Conservation (phyloP, 1,140 invertebrate species). For the Rhizoglyphus robini region DNA sequence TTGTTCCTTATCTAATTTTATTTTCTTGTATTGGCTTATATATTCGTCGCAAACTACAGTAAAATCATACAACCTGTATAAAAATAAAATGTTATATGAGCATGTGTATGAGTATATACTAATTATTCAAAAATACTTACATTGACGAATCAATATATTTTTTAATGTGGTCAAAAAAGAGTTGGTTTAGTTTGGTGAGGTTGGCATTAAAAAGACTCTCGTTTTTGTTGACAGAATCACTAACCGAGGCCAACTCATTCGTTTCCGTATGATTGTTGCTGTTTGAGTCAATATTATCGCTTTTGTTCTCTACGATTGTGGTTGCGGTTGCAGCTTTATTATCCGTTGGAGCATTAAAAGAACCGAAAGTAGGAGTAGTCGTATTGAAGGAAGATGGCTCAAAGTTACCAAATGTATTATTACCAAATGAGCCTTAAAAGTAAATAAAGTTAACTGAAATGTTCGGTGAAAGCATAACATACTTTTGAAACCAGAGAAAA, state of each 20-base stretch:
- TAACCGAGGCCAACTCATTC: too few species aligned
- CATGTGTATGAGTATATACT: too few species aligned
- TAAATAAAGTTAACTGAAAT: background rate
- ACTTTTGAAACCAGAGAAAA: constrained; percentile 7
- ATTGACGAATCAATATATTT: constrained; percentile 9
- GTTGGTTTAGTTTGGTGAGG: background rate
- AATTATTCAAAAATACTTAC: constrained; percentile 1
- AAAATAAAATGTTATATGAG: background rate
- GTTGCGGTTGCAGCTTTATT: background rate
- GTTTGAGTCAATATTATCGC: background rate
- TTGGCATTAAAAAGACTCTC: background rate
- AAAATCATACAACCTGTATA: background rate
- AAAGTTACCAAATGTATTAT: background rate
- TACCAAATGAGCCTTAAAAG: background rate
- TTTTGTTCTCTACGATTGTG: background rate
- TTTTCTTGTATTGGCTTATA: background rate
- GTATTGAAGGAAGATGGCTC: background rate
- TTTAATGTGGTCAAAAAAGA: constrained; percentile 6
- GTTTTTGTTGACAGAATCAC: background rate
- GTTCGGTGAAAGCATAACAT: background rate
- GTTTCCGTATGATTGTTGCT: too few species aligned
- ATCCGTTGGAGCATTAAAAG: background rate
- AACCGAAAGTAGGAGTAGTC: background rate
- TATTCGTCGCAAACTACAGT: constrained; percentile 6
- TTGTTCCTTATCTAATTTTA: too few species aligned